phyloP scores from a whole-genome alignment of 1,140 invertebrate species.

The Schlechtendalia chinensis region DNA sequence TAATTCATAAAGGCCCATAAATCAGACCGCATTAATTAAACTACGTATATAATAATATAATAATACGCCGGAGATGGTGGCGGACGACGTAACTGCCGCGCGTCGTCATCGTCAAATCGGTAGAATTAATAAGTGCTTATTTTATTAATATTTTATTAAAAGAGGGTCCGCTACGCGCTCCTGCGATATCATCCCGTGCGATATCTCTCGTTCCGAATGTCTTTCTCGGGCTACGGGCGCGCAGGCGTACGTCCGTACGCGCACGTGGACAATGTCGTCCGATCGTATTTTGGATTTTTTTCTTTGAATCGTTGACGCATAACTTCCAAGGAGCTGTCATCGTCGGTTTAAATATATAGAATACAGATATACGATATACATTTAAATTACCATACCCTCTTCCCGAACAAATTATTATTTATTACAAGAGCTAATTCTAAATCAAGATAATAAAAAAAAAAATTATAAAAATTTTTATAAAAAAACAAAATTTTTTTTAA shows the following conservation, averaged over 20 bases:
- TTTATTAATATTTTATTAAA: conserved; percentile 49
- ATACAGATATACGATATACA: too few relatives aligned
- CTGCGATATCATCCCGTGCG: not conserved
- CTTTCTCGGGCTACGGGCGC: not conserved
- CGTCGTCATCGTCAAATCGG: conserved; percentile 31
- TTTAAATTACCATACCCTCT: too few relatives aligned
- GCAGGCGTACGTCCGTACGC: not conserved
- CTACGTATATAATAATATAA: conserved; percentile 40
- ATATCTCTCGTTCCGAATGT: conserved; percentile 8
- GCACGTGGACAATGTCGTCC: too few relatives aligned
- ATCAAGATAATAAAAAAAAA: too few relatives aligned
- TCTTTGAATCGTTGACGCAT: too few relatives aligned
- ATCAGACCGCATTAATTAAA: conserved; percentile 49
- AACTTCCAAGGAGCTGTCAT: too few relatives aligned
- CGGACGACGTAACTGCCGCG: conserved; percentile 11
- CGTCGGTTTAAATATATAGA: too few relatives aligned
- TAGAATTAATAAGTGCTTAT: conserved; percentile 49
- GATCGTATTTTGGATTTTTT: too few relatives aligned
- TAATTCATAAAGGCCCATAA: conserved; percentile 49
- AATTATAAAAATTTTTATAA: too few relatives aligned
- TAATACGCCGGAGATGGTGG: conserved; percentile 7
- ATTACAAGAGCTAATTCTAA: too few relatives aligned
- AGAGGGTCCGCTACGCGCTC: not conserved
- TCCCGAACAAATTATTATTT: too few relatives aligned
- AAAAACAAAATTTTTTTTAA: too few relatives aligned